These are phyloP conservation scores for Ophioninae sp. DNA, from an alignment of 2,888 invertebrate genomes.

Conservation along the genomic window DNA sequence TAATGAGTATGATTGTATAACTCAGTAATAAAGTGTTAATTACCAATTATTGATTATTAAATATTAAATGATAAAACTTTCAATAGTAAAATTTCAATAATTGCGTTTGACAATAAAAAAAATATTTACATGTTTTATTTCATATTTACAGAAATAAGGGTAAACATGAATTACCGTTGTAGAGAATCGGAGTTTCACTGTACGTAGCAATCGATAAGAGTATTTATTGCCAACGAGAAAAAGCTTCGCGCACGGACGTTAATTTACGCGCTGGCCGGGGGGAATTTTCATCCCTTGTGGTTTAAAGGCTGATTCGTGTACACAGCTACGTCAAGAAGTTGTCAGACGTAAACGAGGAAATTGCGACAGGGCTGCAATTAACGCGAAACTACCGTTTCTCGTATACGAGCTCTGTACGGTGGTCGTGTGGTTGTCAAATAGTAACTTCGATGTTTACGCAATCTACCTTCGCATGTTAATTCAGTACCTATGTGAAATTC, in stretches of 20 bases:
- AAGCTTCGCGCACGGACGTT: background rate
- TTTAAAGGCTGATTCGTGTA: background rate
- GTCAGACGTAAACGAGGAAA: constrained; percentile 2
- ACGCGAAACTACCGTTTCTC: background rate
- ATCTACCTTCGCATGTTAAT: background rate
- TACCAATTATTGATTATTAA: background rate
- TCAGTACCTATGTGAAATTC: background rate
- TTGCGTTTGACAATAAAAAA: too few relatives aligned
- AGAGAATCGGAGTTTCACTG: background rate
- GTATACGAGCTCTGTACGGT: background rate
- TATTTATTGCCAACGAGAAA: background rate
- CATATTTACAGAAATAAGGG: too few relatives aligned
- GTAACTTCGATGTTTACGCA: too few relatives aligned
- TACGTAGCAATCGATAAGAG: background rate
- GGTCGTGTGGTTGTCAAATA: background rate
- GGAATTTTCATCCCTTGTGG: background rate
- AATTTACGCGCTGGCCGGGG: constrained; percentile 1
- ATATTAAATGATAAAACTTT: too few relatives aligned
- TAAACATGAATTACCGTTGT: too few relatives aligned
- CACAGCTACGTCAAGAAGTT: constrained; percentile 24
- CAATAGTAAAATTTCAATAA: too few relatives aligned
- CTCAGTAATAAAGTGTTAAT: too few relatives aligned
- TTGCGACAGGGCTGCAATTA: constrained; percentile 19
- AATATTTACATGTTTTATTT: too few relatives aligned
- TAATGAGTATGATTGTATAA: too few relatives aligned